A percentile compares a stretch with the other conserved stretches of the same genome.
Conservation (phyloP, 1,140 invertebrate genomes). For the Tetraneura akinire region DNA sequence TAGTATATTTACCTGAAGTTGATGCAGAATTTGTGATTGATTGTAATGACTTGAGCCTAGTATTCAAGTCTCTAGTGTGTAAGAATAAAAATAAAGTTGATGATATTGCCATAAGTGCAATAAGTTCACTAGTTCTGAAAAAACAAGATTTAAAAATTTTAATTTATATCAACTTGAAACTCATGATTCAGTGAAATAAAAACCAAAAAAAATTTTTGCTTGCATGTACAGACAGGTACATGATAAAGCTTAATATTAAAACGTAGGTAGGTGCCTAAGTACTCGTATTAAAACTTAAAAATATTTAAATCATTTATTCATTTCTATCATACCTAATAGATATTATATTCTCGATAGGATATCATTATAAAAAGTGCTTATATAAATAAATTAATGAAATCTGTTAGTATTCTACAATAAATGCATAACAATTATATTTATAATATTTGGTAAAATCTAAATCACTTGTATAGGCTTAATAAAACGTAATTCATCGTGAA, state of each 20-base stretch:
- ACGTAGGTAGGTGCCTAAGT: no score
- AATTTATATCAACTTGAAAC: not conserved
- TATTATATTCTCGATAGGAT: not conserved
- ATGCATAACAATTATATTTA: not conserved
- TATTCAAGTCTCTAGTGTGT: conserved; percentile 40
- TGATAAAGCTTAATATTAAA: not conserved
- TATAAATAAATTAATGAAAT: not conserved
- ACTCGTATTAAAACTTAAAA: no score
- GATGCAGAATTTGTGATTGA: conserved; percentile 43
- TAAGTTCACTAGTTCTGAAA: conserved; percentile 45
- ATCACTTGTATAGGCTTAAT: not conserved
- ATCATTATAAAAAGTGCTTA: not conserved
- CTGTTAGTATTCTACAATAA: not conserved
- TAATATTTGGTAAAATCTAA: not conserved
- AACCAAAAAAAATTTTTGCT: not conserved
- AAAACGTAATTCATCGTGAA: not conserved
- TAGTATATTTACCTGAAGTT: conserved; percentile 39
- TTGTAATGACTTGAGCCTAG: conserved; percentile 35
- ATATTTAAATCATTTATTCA: not conserved
- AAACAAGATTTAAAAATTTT: conserved; percentile 17
- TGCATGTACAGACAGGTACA: not conserved
- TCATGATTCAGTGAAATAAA: not conserved
- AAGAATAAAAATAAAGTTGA: conserved; percentile 48
- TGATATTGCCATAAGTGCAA: conserved; percentile 39
- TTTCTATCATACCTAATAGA: not conserved